Conservation (phyloP, 2,797 vertebrate species). For the Pachyuromys duprasi region DNA sequence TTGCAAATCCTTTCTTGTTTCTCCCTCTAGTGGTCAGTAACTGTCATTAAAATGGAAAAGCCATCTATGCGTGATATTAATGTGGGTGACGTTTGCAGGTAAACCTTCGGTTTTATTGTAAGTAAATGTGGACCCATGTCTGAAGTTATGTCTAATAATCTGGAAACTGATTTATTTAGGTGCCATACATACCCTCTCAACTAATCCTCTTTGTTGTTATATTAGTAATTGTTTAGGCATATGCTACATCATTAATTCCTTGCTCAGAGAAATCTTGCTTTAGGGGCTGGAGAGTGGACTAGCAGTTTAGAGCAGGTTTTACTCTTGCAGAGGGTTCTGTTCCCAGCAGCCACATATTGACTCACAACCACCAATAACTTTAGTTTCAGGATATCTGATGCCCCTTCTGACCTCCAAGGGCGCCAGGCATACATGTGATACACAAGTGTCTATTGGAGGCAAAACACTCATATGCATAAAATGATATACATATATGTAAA, state of each 20-base stretch:
- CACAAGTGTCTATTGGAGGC: background rate
- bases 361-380: background rate
- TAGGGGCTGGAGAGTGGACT: background rate
- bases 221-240: background rate
- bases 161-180: constrained; percentile 36
- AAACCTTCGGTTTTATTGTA: constrained; percentile 11
- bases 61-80: background rate
- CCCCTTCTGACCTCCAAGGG: background rate
- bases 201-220: constrained; percentile 11
- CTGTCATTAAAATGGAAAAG: constrained; percentile 60
- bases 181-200: background rate
- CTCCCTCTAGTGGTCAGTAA: constrained; percentile 81
- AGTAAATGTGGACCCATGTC: constrained; percentile 36
- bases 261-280: constrained; percentile 8
- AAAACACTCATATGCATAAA: background rate
- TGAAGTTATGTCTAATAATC: constrained; percentile 18
- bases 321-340: too few relatives aligned
- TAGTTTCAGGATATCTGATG: background rate
- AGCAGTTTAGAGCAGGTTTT: background rate
- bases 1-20: constrained; percentile 76
- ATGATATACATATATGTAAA: background rate
- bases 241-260: background rate
- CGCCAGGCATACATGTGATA: background rate
- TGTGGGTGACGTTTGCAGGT: background rate
- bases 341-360: background rate